Conservation (phyloP, 2,888 invertebrate genomes). For the Coelinius sp. region DNA sequence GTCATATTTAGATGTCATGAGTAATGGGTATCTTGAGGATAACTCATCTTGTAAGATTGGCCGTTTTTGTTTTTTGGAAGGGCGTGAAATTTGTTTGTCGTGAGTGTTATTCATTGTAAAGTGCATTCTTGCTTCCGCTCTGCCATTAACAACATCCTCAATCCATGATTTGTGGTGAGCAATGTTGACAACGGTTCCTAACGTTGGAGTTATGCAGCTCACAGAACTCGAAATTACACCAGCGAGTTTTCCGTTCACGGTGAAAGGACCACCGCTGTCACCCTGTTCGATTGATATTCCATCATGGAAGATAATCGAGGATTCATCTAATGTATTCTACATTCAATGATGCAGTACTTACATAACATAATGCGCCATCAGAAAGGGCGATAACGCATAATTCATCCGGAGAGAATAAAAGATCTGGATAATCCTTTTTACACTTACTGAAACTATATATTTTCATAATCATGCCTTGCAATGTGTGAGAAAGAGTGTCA, state of each 20-base stretch:
- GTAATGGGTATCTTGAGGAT: not conserved
- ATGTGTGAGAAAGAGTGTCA: not conserved
- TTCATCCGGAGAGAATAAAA: not conserved
- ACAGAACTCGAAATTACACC: not conserved
- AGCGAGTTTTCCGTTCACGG: not conserved
- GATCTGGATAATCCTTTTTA: not conserved
- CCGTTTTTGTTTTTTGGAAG: not conserved
- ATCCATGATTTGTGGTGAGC: conserved; percentile 15
- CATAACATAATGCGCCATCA: not conserved
- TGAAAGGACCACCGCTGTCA: not conserved
- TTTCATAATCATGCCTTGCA: not conserved
- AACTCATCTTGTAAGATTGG: not conserved
- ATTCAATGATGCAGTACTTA: not conserved
- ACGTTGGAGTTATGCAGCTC: not conserved
- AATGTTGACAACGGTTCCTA: not conserved
- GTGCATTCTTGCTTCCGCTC: not conserved
- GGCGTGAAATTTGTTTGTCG: not conserved
- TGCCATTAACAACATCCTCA: not conserved
- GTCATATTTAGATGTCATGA: too few species aligned
- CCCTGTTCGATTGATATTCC: not conserved
- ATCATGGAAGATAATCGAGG: not conserved
- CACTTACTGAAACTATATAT: not conserved
- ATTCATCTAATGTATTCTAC: not conserved
- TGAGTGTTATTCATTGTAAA: not conserved
- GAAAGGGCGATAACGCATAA: not conserved